Base-by-base conservation (phyloP, 2,797 vertebrate species). In the Sebastes trivittatus region DNA sequence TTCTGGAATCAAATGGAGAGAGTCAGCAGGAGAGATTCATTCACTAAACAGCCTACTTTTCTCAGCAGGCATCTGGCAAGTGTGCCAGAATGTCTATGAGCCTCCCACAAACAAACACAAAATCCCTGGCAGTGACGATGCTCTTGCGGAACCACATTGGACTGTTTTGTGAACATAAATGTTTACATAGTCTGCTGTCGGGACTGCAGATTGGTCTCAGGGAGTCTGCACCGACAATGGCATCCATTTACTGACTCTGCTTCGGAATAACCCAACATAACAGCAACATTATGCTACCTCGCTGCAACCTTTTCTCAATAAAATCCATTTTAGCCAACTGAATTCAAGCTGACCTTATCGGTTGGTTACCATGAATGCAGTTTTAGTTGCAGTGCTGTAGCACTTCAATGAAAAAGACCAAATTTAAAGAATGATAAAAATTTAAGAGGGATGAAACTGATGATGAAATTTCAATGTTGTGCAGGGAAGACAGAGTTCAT, bases 1-100 rank as follows among this genome's bases (percentile, higher is more conserved):
- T 99, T 99, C 98, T 99, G 90, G 1, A 74, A 66, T 7, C 1
- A 72, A 29, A 77, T 16, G 2, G 4, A 42, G 4, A 68, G 14
- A 59, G 16, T 54, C 13, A 58, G 7, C n/a, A 2, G 4, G 14
- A 16, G 3, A 1, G 11, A 36, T 27, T 22, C 25, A 30, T 36
- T 55, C 54, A 73, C 11, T 25, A 2, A 38, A 30, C 14, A 23
- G 27, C 22, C 2, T 10, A 5, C n/a, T 20, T 65, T 55, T 29
- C 23, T 66, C 8, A 29, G 59, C 18, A 49, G 36, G 38, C 32
- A 34, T 49, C 18, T 66, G 9, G 22, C 6, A 16, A 58, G 18
- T 70, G 30, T 65, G 42, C 27, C 38, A 76, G 29, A 66, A 54
- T 13, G 59, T 60, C 59, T 59, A 1, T 38, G 23, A 73, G 38